Conservation (phyloP, 2,113 vertebrate genomes). For the Oncorhynchus kisutch region DNA sequence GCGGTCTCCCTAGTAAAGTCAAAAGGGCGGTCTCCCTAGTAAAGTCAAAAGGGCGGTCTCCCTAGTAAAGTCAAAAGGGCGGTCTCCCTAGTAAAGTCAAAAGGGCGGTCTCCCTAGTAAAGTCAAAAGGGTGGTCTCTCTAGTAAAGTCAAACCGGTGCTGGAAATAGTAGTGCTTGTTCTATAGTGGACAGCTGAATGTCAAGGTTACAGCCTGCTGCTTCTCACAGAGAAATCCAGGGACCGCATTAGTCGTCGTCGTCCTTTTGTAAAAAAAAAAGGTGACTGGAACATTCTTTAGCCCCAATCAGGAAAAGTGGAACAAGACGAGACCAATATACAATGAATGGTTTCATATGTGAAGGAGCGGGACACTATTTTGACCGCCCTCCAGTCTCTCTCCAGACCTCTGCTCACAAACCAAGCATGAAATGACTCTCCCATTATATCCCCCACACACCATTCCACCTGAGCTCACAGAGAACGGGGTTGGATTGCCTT, state of each 20-base stretch:
- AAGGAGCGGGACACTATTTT: constrained; percentile 77
- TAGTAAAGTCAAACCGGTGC: too few species aligned
- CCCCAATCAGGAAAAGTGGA: constrained; percentile 6
- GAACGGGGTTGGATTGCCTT: not conserved
- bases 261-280: constrained; percentile 67
- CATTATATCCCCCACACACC: constrained; percentile 58
- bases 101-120: too few species aligned
- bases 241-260: constrained; percentile 28
- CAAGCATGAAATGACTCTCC: constrained; percentile 68
- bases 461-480: constrained; percentile 35
- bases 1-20: too few species aligned
- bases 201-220: too few species aligned
- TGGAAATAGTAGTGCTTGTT: too few species aligned
- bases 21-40: too few species aligned
- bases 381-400: constrained; percentile 53
- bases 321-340: constrained; percentile 5
- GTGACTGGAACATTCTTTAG: constrained; percentile 52
- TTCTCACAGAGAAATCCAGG: too few species aligned
- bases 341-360: constrained; percentile 52
- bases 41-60: too few species aligned
- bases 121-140: too few species aligned
- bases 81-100: too few species aligned
- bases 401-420: constrained; percentile 69
- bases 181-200: too few species aligned
- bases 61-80: rapidly evolving